These are phyloP conservation scores for Penaeus vannamei DNA, from an alignment of 1,140 invertebrate genomes.

Conservation along the genomic window DNA sequence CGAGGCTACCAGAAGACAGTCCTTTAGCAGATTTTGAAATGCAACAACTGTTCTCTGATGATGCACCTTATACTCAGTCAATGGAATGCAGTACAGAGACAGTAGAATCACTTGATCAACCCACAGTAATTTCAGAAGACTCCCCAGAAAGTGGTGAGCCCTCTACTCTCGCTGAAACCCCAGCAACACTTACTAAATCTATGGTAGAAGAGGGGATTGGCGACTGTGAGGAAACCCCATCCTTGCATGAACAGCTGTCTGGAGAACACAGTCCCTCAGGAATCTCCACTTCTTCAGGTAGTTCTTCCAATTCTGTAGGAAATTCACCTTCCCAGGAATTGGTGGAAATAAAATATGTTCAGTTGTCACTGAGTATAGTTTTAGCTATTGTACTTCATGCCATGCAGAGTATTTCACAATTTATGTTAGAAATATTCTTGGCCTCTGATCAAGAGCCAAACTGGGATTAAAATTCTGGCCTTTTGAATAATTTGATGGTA, in stretches of 20 bases:
- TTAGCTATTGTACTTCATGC: slow-evolving; percentile 67
- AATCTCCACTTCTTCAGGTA: not conserved
- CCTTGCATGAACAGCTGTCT: slow-evolving; percentile 3
- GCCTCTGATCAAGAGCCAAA: slow-evolving; percentile 55
- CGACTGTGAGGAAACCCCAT: slow-evolving; percentile 3
- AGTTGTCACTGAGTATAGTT: slow-evolving; percentile 66
- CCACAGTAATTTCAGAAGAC: not conserved
- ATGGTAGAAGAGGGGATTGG: not conserved
- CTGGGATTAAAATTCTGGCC: slow-evolving; percentile 39
- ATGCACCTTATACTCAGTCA: not conserved
- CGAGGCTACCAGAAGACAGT: slow-evolving; percentile 37
- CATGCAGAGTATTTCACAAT: slow-evolving; percentile 65
- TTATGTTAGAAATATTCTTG: slow-evolving; percentile 67
- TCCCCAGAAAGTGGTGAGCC: slow-evolving; percentile 40
- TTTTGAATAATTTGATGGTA: too few relatives aligned
- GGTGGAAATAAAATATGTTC: slow-evolving; percentile 66
- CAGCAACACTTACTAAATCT: not conserved
- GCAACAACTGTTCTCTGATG: not conserved
- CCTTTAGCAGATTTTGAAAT: slow-evolving; percentile 38
- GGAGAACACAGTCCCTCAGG: slow-evolving; percentile 28
- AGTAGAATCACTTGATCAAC: not conserved
- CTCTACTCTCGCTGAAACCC: slow-evolving; percentile 5
- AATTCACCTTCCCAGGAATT: slow-evolving; percentile 55
- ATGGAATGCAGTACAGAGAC: not conserved
- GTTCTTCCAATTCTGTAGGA: slow-evolving; percentile 34